Base-by-base conservation (phyloP, 2,113 vertebrate genomes). In the Barbus barbus region DNA sequence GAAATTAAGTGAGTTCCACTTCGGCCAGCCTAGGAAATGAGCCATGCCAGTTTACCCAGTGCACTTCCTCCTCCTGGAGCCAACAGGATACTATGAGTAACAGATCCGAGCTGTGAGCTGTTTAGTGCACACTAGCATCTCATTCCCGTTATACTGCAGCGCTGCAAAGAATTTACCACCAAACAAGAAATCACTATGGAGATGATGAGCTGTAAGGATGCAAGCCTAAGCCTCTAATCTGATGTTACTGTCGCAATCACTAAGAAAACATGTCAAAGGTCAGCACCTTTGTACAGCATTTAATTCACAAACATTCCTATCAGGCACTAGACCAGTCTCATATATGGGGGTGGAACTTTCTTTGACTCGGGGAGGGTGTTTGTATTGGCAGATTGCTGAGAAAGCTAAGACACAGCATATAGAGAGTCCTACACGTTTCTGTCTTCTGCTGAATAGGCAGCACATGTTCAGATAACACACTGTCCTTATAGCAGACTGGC, bases 1-100 rank as follows among this genome's bases (percentile, higher is more conserved):
- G 89, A 93, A 91, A 90, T 88, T 18, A 88, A 73, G 82, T 75
- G 38, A 44, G 41, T 1, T 44, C 11, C 41, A 44, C 41, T 44
- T 44, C 2, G 11, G 9, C 41, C 41, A 85, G 81, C 44, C 63
- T 86, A 88, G 89, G 88, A 90, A 91, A 87, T 82, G 28, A 79
- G 86, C 48, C 18, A n/a, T 74, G 82, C 9, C 24, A 83, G 80
- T 31, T 38, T 82, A 84, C 5, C 6, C 48, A 41, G 73, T 48
- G 20, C 38, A 9, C 51, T 53, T 58, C 67, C 61, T 71, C 53
- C 63, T 28, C 33, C 38, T 44, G 28, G 53, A 53, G 51, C n/a
- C 69, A 33, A 36, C 72, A 63, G 33, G 36, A 56, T 28, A 69
- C 38, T 56, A 33, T 80, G 24, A 83, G n/a, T 71, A 60, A 56